Evolutionary conservation across 2,113 vertebrate genomes (phyloP).

Genomic region (Lamprologus lemairii): DNA sequence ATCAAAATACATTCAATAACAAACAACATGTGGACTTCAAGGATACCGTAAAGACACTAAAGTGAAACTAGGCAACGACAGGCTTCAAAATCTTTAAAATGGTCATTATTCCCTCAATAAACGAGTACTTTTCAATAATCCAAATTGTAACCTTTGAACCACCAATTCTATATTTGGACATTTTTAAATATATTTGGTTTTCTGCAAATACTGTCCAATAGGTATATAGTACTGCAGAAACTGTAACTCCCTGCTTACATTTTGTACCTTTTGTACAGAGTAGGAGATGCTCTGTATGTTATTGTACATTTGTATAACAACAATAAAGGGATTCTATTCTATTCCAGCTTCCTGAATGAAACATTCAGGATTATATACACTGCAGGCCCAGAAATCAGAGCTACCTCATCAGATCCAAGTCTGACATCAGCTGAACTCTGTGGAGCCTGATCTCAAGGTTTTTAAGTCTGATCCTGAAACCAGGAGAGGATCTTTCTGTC

Average conservation of each 20-base stretch:
- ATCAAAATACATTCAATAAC: not conserved
- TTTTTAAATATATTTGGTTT: not conserved
- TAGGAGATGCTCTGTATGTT: not conserved
- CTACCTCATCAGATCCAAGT: not conserved
- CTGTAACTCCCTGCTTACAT: not conserved
- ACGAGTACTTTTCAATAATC: not conserved
- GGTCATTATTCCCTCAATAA: not conserved
- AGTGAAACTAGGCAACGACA: not conserved
- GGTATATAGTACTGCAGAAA: not conserved
- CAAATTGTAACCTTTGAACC: not conserved
- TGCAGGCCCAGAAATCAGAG: rapidly evolving
- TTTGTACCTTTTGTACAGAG: rapidly evolving
- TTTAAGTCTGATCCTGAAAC: rapidly evolving
- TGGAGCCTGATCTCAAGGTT: no score
- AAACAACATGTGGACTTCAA: not conserved
- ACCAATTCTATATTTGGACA: not conserved
- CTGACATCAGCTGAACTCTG: rapidly evolving
- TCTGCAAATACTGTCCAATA: not conserved
- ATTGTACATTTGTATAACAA: not conserved
- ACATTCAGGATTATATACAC: not conserved
- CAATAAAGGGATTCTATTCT: not conserved
- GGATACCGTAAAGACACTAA: not conserved
- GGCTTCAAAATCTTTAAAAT: not conserved
- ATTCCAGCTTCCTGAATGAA: not conserved
- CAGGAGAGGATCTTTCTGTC: rapidly evolving